Base-by-base conservation (phyloP, 2,113 vertebrate genomes). In the Neodon shergylaensis region DNA sequence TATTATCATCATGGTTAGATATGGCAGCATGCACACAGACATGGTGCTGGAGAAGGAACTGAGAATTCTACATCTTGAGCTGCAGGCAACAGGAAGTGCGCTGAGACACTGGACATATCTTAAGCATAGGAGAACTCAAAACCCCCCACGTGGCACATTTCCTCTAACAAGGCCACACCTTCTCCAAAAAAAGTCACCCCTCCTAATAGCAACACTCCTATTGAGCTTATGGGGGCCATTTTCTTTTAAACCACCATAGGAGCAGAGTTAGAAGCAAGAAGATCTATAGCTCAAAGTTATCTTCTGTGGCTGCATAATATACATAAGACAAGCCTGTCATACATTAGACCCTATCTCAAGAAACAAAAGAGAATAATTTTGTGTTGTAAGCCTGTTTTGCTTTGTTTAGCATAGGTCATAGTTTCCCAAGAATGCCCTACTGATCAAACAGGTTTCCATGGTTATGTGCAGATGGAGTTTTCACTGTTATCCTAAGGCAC, bases 371-470 rank as follows among this genome's bases (percentile, higher is more conserved):
- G 31, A 70, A 36, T 26, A 14, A 52, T 68, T 88, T 33, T 88
- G 24, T 86, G 42, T 87, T 77, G 76, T 83, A 44, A 90, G 39
- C 13, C n/a, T 90, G 66, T 65, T 68, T 92, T 79, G 78, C 42
- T 81, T 81, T 36, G 21, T 87, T n/a, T 94, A 31, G 92, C 83
- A 85, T 85, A 83, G 39, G 42, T 66, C 76, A 47, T 26, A 19
- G 5, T 88, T 96, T 96, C 90, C 72, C 26, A 91, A 77, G 91
- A 88, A 61, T 58, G 22, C 39, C 95, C 86, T 95, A 26, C 10
- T 86, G 82, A 81, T 82, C 74, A 68, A 61, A 21, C n/a, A 92
- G 22, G n/a, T 77, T 96, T 49, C 10, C 52, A 21, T 87, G 65
- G 39, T 31, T 92, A 33, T 91, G 28, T 94, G 82, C n/a, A 47